Evolutionary conservation across 2,797 vertebrate genomes (phyloP).

Genomic region (Phyllotis vaccarum): DNA sequence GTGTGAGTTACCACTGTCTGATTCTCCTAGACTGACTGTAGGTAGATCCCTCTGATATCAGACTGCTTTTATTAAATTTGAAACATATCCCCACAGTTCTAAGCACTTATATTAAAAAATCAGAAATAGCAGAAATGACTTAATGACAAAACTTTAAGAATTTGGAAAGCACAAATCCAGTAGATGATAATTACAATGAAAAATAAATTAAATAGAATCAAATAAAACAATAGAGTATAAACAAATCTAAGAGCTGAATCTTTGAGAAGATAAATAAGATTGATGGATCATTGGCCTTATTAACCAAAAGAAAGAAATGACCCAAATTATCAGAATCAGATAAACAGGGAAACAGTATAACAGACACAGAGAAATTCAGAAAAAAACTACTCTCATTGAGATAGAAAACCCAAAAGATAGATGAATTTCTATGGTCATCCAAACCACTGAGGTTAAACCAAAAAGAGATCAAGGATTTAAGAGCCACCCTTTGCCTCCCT

Average conservation of each 20-base stretch:
- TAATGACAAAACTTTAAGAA: not conserved
- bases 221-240: not conserved
- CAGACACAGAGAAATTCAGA: not conserved
- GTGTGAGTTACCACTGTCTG: no score
- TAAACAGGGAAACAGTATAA: not conserved
- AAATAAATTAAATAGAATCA: not conserved
- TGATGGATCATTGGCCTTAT: not conserved
- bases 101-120: not conserved
- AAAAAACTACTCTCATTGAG: not conserved
- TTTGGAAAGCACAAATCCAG: not conserved
- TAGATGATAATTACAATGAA: not conserved
- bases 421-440: not conserved
- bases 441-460: not conserved
- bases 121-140: not conserved
- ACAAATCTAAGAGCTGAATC: not conserved
- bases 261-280: not conserved
- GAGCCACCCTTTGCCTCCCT: not conserved
- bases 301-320: not conserved
- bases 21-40: no score
- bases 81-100: no score
- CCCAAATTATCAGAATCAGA: not conserved
- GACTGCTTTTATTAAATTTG: no score
- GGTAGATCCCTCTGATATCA: no score
- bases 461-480: not conserved
- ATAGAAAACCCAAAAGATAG: not conserved